Conservation (phyloP, 1,140 invertebrate species). For the Drosophila arawakana region DNA sequence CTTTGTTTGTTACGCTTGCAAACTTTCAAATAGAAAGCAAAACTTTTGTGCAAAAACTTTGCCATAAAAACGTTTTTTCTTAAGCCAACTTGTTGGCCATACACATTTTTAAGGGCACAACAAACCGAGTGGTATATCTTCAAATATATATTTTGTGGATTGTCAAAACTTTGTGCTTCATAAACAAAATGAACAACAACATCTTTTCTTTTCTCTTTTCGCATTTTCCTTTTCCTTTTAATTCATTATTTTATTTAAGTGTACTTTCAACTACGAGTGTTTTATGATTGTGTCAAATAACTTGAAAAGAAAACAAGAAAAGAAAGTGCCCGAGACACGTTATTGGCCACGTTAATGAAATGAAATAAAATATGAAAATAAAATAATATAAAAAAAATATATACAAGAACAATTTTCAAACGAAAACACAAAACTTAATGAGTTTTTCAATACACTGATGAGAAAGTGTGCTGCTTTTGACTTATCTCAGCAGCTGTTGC, state of each 20-base stretch:
- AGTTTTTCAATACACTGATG: slow-evolving; percentile 33
- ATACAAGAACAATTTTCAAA: background rate
- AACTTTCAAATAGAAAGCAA: slow-evolving; percentile 5
- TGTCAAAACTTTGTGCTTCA: background rate
- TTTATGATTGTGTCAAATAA: background rate
- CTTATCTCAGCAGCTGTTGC: slow-evolving; percentile 21
- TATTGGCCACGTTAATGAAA: background rate
- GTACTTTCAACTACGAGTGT: background rate
- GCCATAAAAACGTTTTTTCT: slow-evolving; percentile 12
- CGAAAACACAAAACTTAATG: slow-evolving; percentile 33
- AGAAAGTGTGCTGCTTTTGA: slow-evolving; percentile 22
- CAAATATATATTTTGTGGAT: slow-evolving; percentile 3
- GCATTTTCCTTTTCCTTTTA: no score
- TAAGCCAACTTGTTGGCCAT: slow-evolving; percentile 23
- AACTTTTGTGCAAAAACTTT: slow-evolving; percentile 20
- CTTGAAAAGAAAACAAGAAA: background rate
- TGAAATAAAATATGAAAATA: slow-evolving; percentile 9
- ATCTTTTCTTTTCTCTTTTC: no score
- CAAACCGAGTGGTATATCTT: background rate
- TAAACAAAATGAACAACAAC: background rate
- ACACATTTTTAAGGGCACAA: slow-evolving; percentile 2
- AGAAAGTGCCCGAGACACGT: background rate
- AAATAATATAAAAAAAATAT: background rate
- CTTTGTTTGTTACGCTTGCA: background rate
- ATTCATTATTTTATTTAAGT: no score